Conservation (phyloP, 2,113 vertebrate species). For the Notiomystis cincta region DNA sequence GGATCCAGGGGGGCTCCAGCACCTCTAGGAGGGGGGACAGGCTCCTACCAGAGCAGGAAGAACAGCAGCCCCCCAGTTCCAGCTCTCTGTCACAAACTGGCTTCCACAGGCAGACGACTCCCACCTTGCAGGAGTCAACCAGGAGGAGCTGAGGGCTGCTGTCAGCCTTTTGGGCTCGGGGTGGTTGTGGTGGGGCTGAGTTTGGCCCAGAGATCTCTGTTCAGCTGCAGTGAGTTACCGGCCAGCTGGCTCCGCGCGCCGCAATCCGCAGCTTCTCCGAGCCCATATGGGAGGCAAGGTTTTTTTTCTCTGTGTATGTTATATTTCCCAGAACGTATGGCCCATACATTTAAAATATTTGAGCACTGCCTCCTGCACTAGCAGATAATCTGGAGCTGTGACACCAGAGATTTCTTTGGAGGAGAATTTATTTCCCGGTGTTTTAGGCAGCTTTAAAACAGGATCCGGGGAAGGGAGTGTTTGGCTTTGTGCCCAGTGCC, state of each 20-base stretch:
- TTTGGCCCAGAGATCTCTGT: conserved; percentile 12
- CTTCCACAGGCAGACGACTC: not conserved
- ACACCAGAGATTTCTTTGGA: not conserved
- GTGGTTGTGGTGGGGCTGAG: not conserved
- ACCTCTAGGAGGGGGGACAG: not conserved
- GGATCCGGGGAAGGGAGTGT: not conserved
- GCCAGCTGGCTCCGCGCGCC: conserved; percentile 53
- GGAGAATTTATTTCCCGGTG: not conserved
- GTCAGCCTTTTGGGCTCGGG: not conserved
- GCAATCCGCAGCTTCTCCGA: not conserved
- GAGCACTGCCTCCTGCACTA: not conserved
- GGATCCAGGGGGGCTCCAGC: not conserved
- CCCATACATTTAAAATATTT: conserved; percentile 13
- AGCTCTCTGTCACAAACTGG: not conserved
- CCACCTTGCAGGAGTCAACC: not conserved
- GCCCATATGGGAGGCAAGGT: conserved; percentile 58
- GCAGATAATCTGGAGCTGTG: not conserved
- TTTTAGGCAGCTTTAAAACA: not conserved
- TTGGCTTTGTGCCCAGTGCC: not conserved
- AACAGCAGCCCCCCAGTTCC: not conserved
- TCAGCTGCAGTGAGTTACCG: conserved; percentile 32
- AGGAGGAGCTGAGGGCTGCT: not conserved
- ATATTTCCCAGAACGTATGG: conserved; percentile 55
- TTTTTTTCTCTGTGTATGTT: conserved; percentile 12
- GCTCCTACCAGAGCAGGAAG: accelerated